These are phyloP conservation scores for Heterocephalus glaber DNA, from an alignment of 2,113 vertebrate genomes.

Conservation along the genomic window DNA sequence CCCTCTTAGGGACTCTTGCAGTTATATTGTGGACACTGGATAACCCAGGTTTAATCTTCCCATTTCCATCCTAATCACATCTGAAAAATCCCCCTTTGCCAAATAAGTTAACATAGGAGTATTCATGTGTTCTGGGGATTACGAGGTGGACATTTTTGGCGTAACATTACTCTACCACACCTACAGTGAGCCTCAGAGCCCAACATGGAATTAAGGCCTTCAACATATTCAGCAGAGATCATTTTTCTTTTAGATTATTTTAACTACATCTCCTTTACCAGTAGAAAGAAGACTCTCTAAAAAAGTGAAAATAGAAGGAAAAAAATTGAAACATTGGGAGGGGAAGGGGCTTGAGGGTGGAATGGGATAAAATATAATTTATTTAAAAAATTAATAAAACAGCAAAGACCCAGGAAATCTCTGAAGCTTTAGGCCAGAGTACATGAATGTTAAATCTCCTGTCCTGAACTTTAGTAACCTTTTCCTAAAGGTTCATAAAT, in stretches of 20 bases:
- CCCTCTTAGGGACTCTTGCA: neutral
- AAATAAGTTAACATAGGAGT: neutral
- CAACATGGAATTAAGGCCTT: neutral
- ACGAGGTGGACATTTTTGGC: neutral
- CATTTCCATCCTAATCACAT: neutral
- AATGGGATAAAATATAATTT: too few species aligned
- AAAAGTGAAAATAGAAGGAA: neutral
- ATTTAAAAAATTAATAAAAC: too few species aligned
- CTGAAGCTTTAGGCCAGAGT: too few species aligned
- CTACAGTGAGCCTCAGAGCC: neutral
- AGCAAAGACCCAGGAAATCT: too few species aligned
- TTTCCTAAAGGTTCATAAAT: too few species aligned
- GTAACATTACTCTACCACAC: neutral
- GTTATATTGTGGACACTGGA: neutral
- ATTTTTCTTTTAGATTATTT: neutral
- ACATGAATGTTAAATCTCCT: too few species aligned
- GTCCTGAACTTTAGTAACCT: too few species aligned
- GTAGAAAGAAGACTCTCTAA: neutral
- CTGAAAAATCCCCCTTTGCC: neutral
- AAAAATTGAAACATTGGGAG: too few species aligned
- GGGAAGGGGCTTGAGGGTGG: too few species aligned
- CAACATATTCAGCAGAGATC: neutral
- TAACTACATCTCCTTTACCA: neutral
- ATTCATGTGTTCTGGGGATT: neutral
- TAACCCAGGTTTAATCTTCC: conserved; percentile 6